Conservation (phyloP, 2,113 vertebrate species). For the Erpornis zantholeuca region DNA sequence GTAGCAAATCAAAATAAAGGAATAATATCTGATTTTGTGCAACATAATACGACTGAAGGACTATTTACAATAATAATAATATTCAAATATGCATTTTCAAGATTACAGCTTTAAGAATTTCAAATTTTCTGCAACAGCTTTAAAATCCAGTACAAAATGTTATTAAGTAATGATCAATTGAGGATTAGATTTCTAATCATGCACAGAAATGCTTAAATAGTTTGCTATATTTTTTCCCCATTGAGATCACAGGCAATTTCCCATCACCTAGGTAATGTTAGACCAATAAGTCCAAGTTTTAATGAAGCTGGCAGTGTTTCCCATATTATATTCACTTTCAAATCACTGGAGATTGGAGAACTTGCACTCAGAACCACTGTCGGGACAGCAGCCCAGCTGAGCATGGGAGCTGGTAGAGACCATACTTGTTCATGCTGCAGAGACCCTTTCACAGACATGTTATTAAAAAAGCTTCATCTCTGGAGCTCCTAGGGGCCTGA, state of each 20-base stretch:
- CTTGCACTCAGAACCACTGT: background rate
- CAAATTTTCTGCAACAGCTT: background rate
- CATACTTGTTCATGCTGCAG: accelerated
- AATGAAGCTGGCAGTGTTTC: background rate
- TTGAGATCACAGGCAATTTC: background rate
- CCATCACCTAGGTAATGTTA: background rate
- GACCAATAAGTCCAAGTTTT: background rate
- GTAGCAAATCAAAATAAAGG: background rate
- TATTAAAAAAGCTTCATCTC: background rate
- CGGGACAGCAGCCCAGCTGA: background rate
- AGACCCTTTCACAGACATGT: background rate
- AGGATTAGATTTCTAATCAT: background rate
- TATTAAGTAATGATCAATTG: background rate
- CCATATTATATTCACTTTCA: background rate
- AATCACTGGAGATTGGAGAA: background rate
- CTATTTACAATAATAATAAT: background rate
- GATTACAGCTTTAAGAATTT: background rate
- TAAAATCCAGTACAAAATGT: background rate
- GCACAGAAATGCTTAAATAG: background rate
- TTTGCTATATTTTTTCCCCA: background rate
- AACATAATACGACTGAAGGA: background rate
- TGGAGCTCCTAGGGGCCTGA: background rate
- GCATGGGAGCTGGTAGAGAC: background rate
- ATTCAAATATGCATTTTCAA: background rate
- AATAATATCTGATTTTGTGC: background rate